A percentile compares a stretch with the other conserved stretches of the same genome.
Evolutionary conservation across 2,113 vertebrate species (phyloP).

Genomic region (Pampusana beccarii): DNA sequence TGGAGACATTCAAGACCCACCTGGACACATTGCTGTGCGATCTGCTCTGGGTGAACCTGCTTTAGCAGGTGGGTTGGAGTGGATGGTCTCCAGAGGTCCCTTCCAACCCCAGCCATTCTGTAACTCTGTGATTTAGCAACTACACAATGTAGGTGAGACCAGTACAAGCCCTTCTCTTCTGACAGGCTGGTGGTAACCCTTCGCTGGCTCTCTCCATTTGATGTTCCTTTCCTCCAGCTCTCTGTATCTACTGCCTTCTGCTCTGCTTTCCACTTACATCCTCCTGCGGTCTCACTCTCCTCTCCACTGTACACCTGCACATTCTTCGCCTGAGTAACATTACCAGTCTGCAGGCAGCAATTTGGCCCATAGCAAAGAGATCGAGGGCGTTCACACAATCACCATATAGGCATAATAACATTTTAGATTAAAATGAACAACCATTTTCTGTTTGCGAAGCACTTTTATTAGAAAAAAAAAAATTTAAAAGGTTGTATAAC

Average conservation of each 20-base stretch:
- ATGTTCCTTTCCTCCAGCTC: not conserved
- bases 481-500: conserved; percentile 40
- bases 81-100: too few species aligned
- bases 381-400: not conserved
- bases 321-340: not conserved
- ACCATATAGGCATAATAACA: not conserved
- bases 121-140: not conserved
- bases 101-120: too few species aligned
- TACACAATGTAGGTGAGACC: accelerated
- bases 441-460: not conserved
- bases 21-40: too few species aligned
- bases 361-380: not conserved
- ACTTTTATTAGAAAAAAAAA: conserved; percentile 66
- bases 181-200: not conserved
- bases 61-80: too few species aligned
- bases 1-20: too few species aligned
- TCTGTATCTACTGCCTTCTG: accelerated
- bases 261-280: not conserved
- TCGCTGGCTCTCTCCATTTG: accelerated
- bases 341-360: not conserved
- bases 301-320: accelerated
- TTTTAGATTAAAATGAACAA: not conserved
- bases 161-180: not conserved
- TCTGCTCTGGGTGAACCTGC: too few species aligned
- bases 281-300: not conserved